phyloP scores from a whole-genome alignment of 1,140 invertebrate species.

The Drosophila truncata region DNA sequence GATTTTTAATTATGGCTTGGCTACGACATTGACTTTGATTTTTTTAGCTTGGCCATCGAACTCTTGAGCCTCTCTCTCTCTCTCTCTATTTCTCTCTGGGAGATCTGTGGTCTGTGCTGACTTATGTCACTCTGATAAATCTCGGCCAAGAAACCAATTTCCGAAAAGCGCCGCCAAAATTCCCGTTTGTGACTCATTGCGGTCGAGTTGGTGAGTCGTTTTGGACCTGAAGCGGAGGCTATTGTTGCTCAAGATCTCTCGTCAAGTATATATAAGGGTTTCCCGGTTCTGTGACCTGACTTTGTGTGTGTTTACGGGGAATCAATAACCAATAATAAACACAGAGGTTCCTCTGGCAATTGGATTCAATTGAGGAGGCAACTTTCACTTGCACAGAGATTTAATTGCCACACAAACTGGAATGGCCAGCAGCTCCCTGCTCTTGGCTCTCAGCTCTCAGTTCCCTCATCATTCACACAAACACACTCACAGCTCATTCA shows the following conservation, averaged over 20 bases:
- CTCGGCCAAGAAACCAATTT: conserved; percentile 50
- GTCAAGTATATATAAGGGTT: not conserved
- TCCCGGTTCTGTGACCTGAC: conserved; percentile 18
- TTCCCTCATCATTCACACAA: conserved; percentile 12
- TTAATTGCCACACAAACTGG: conserved; percentile 52
- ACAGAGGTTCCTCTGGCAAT: conserved; percentile 41
- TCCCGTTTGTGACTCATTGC: conserved; percentile 77
- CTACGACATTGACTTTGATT: conserved; percentile 63
- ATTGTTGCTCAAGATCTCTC: conserved; percentile 1
- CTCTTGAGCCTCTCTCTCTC: conserved; percentile 12
- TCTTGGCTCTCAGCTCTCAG: not conserved
- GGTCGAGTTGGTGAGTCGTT: conserved; percentile 25
- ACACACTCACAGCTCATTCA: conserved; percentile 12
- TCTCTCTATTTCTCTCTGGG: no score
- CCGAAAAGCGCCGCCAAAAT: conserved; percentile 53
- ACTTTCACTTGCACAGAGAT: conserved; percentile 67
- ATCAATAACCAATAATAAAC: conserved; percentile 47
- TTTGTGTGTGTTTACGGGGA: conserved; percentile 14
- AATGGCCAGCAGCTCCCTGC: conserved; percentile 17
- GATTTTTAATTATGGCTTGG: conserved; percentile 70
- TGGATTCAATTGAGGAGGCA: conserved; percentile 67
- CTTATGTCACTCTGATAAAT: conserved; percentile 47
- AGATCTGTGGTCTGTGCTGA: conserved; percentile 2
- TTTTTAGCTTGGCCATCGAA: conserved; percentile 45
- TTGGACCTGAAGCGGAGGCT: conserved; percentile 5